Conservation (phyloP, 1,140 invertebrate species). For the Pseudachorutes palmiensis region DNA sequence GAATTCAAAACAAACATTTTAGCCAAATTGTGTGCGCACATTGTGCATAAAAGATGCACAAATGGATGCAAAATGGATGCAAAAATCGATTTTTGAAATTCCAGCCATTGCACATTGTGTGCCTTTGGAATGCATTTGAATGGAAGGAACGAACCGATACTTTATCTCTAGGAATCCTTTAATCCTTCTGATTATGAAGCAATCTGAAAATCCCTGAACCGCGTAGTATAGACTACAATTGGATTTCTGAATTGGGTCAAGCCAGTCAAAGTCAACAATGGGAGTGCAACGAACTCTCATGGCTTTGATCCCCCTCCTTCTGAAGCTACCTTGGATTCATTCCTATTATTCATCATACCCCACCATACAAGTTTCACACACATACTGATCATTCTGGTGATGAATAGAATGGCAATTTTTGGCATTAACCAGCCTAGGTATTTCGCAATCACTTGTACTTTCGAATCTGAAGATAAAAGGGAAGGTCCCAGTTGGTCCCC, state of each 20-base stretch:
- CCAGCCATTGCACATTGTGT: too few species aligned
- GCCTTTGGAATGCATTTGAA: too few species aligned
- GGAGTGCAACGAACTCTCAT: constrained; percentile 37
- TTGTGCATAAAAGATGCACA: too few species aligned
- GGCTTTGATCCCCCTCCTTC: constrained; percentile 17
- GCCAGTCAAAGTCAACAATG: constrained; percentile 38
- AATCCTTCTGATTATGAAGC: constrained; percentile 5
- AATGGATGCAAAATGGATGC: too few species aligned
- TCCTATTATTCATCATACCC: background rate
- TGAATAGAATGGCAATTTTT: background rate
- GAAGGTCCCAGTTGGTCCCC: background rate
- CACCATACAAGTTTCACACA: background rate
- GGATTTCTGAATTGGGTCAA: constrained; percentile 32
- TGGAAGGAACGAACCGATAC: too few species aligned
- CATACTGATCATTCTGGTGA: constrained; percentile 8
- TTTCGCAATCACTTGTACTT: constrained; percentile 36
- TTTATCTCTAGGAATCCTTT: too few species aligned
- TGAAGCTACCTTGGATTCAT: constrained; percentile 5
- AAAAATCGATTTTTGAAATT: too few species aligned
- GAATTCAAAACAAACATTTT: too few species aligned
- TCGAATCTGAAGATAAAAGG: constrained; percentile 33
- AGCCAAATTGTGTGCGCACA: too few species aligned
- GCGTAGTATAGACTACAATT: constrained; percentile 2
- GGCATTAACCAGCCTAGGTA: background rate
- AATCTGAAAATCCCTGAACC: too few species aligned